Conservation (phyloP, 2,113 vertebrate species). For the Hippocampus barbouri region DNA sequence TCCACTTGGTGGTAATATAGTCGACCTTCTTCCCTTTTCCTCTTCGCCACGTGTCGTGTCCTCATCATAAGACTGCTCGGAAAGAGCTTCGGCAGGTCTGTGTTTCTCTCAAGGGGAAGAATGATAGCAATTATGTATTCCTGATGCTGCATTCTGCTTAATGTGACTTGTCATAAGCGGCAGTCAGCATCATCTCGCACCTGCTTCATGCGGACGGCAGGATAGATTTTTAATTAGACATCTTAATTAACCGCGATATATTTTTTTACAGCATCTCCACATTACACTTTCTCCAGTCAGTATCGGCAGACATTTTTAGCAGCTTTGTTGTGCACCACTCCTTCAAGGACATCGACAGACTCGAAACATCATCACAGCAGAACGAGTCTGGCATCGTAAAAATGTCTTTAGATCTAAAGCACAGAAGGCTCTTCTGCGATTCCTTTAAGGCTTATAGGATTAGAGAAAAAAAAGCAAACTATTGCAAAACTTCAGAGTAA, state of each 20-base stretch:
- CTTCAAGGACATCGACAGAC: constrained; percentile 27
- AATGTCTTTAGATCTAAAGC: constrained; percentile 47
- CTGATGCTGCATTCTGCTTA: constrained; percentile 61
- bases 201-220: constrained; percentile 40
- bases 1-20: not conserved
- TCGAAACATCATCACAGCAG: constrained; percentile 11
- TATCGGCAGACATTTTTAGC: not conserved
- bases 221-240: constrained; percentile 18
- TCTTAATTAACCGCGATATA: no score
- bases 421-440: constrained; percentile 29
- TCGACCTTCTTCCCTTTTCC: not conserved
- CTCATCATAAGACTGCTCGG: constrained; percentile 20
- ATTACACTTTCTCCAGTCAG: not conserved
- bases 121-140: constrained; percentile 29
- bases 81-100: constrained; percentile 47
- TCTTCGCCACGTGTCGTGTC: not conserved
- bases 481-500: constrained; percentile 40
- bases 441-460: constrained; percentile 21
- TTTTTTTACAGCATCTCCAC: no score
- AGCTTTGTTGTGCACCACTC: no score
- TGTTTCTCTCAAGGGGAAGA: constrained; percentile 24
- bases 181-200: constrained; percentile 49
- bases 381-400: constrained; percentile 5
- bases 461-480: constrained; percentile 42
- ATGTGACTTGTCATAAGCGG: constrained; percentile 49